Base-by-base conservation (phyloP, 2,888 invertebrate species). In the Lepidocyrtoides sp. region DNA sequence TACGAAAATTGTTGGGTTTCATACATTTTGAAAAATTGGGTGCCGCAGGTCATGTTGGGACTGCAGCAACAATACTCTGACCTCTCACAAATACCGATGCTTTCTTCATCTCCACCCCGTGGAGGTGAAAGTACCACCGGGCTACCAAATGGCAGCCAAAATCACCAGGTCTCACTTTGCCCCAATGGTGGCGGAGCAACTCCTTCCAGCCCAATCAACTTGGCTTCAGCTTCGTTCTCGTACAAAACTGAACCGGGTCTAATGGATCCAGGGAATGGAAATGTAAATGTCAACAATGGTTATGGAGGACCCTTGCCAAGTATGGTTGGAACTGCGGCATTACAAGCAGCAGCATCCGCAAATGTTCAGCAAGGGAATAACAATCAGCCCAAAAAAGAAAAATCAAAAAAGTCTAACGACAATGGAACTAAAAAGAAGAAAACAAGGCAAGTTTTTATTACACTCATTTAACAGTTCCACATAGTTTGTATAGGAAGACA, bases 371-470 rank as follows among this genome's bases (percentile, higher is more conserved):
- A 83, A 41, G 83, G 14, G 3, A 83, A 63, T 23, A 57, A 36
- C 20, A 77, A 32, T 32, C 92, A 93, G 26, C 87, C 93, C 0
- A 94, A 94, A 77, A 94, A 94, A 41, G 94, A 94, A 91, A 95
- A 95, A 91, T 95, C 95, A 87, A 97, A 97, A 95, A 97, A 98
- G 95, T 96, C 96, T 94, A 98, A 98, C 95, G 98, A 97, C 94
- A 98, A 97, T 95, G 98, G 98, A 75, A 97, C 98, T 51, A 98
- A 98, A 95, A 98, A 98, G 96, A 98, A 98, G 95, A 98, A 98
- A 96, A 98, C 98, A 85, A 97, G 98, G 98, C 98, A 95, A 51
- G 41, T 7, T n/a, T n/a, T n/a, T n/a, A n/a, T n/a, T n/a, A n/a
- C 36, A 36, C 7, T 36, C 36, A 36, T 36, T 4, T 36, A 36